Evolutionary conservation across 2,888 invertebrate species (phyloP).

Genomic region (Plagodis dolabraria): DNA sequence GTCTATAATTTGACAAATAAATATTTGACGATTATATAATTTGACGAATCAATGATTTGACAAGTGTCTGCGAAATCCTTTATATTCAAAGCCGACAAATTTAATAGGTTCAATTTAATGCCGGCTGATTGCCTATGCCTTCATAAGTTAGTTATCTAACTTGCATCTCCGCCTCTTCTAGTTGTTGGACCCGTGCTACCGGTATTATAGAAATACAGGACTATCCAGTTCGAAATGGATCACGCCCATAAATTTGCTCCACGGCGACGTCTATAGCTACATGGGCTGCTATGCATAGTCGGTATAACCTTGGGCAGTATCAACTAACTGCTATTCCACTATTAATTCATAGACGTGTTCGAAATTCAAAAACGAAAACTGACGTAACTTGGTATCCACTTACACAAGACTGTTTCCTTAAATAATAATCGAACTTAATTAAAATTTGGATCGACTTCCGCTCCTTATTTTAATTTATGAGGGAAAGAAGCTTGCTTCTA

Average conservation of each 20-base stretch:
- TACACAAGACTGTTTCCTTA: constrained; percentile 11
- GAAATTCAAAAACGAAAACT: constrained; percentile 36
- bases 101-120: constrained; percentile 41
- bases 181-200: constrained; percentile 45
- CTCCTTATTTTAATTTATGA: constrained; percentile 47
- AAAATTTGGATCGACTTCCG: constrained; percentile 48
- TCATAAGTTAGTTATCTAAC: constrained; percentile 45
- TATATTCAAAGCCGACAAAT: constrained; percentile 31
- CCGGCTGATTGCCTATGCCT: constrained; percentile 25
- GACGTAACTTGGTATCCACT: constrained; percentile 33
- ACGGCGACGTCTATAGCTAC: constrained; percentile 37
- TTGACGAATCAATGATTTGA: too few relatives aligned
- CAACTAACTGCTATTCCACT: constrained; percentile 31
- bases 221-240: constrained; percentile 44
- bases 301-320: constrained; percentile 51
- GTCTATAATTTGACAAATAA: too few relatives aligned
- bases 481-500: constrained; percentile 17
- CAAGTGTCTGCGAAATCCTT: too few relatives aligned
- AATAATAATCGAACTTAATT: constrained; percentile 37
- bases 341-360: constrained; percentile 43
- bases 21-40: too few relatives aligned
- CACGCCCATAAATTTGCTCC: constrained; percentile 52
- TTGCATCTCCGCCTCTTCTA: constrained; percentile 41
- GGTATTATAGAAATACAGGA: constrained; percentile 22
- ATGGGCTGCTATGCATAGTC: constrained; percentile 49